phyloP scores from a whole-genome alignment of 2,113 vertebrate species.

The Osmerus mordax region DNA sequence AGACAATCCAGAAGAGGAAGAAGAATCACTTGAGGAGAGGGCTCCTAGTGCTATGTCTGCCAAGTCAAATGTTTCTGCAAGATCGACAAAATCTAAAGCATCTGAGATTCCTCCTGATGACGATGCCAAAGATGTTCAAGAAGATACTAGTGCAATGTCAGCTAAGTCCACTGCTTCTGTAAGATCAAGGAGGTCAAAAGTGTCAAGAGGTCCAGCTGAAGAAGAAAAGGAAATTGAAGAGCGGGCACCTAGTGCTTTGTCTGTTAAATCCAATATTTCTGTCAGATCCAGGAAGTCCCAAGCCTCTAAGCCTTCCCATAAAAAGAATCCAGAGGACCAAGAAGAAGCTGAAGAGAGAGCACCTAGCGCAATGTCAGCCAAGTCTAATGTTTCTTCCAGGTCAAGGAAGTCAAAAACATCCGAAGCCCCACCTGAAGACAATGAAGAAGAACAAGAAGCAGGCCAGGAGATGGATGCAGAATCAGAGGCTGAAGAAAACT shows the following conservation, averaged over 20 bases:
- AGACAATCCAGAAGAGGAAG: too few relatives aligned
- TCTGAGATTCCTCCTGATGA: slow-evolving; percentile 27
- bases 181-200: slow-evolving; percentile 21
- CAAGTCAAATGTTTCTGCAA: slow-evolving; percentile 41
- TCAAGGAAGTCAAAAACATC: slow-evolving; percentile 42
- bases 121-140: slow-evolving; percentile 5
- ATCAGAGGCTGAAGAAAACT: too few relatives aligned
- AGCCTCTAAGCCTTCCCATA: slow-evolving; percentile 18
- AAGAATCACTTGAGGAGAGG: too few relatives aligned
- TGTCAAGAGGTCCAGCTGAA: slow-evolving; percentile 29
- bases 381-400: slow-evolving; percentile 38
- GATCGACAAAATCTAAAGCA: slow-evolving; percentile 16
- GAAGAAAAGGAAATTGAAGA: slow-evolving; percentile 18
- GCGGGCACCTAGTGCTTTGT: slow-evolving; percentile 7
- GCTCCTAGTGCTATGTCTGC: too few relatives aligned
- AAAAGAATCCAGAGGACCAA: background rate
- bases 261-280: slow-evolving; percentile 55
- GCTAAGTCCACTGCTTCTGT: slow-evolving; percentile 5
- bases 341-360: background rate
- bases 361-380: slow-evolving; percentile 28
- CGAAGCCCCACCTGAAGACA: slow-evolving; percentile 34
- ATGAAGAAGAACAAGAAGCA: background rate
- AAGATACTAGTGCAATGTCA: slow-evolving; percentile 15
- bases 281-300: slow-evolving; percentile 49
- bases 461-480: too few relatives aligned